Conservation (phyloP, 2,888 invertebrate genomes). For the Helleia helle region DNA sequence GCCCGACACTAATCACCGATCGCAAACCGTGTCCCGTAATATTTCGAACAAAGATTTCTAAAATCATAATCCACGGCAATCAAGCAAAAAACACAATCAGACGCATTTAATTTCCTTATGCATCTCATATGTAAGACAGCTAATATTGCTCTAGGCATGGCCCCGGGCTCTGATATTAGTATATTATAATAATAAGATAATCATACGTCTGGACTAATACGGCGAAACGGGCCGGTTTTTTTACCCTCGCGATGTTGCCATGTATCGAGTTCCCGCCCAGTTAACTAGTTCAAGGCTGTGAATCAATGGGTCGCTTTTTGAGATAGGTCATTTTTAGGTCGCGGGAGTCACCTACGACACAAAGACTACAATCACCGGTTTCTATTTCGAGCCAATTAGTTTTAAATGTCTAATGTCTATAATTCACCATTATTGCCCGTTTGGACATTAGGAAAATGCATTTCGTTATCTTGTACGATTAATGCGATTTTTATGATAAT, state of each 20-base stretch:
- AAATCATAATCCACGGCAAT: slow-evolving; percentile 1
- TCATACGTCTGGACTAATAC: slow-evolving; percentile 60
- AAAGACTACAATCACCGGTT: slow-evolving; percentile 30
- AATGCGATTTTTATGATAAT: slow-evolving; percentile 63
- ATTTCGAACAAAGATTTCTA: too few species aligned
- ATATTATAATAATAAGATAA: slow-evolving; percentile 64
- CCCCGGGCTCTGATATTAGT: slow-evolving; percentile 22
- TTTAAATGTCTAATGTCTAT: slow-evolving; percentile 25
- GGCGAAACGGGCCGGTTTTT: slow-evolving; percentile 46
- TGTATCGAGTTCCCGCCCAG: slow-evolving; percentile 54
- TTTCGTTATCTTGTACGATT: slow-evolving; percentile 20
- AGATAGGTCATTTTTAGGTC: slow-evolving; percentile 64
- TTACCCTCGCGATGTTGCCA: slow-evolving; percentile 42
- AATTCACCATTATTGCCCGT: slow-evolving; percentile 34
- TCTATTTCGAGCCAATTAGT: slow-evolving; percentile 18
- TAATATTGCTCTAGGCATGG: slow-evolving; percentile 20
- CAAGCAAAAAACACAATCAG: slow-evolving; percentile 4
- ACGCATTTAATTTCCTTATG: slow-evolving; percentile 5
- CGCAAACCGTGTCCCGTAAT: too few species aligned
- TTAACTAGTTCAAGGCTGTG: slow-evolving; percentile 67
- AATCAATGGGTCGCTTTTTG: slow-evolving; percentile 57
- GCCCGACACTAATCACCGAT: too few species aligned
- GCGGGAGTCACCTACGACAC: slow-evolving; percentile 46
- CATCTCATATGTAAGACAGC: slow-evolving; percentile 15
- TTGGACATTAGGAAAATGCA: slow-evolving; percentile 11